A percentile compares a stretch with the other conserved stretches of the same genome.
These are phyloP conservation scores for Mirounga angustirostris DNA, from an alignment of 2,113 vertebrate genomes.

Conservation along the genomic window DNA sequence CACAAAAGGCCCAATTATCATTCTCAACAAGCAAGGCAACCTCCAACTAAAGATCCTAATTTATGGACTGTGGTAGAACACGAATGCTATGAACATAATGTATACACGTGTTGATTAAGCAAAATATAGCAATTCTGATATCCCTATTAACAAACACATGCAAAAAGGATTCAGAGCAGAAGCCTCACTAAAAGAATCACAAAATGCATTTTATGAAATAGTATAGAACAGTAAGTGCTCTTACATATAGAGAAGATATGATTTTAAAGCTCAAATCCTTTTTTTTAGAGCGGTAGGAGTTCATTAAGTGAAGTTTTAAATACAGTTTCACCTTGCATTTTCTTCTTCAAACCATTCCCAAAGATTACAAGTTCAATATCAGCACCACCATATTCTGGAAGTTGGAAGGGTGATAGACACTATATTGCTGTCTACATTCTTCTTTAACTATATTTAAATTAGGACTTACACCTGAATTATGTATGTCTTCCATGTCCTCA, in stretches of 20 bases:
- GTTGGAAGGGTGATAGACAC: neutral
- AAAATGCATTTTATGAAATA: slow-evolving; percentile 44
- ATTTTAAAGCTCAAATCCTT: neutral
- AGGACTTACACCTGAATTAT: neutral
- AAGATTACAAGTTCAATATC: neutral
- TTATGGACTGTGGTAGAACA: neutral
- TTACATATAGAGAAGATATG: neutral
- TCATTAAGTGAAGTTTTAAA: neutral
- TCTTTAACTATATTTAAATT: neutral
- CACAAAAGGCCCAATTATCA: neutral
- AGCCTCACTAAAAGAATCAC: neutral
- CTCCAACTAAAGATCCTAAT: neutral
- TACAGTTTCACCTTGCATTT: slow-evolving; percentile 4
- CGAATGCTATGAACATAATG: neutral
- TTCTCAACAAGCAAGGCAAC: neutral
- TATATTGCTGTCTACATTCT: neutral
- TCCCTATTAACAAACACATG: neutral
- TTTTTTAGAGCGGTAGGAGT: too few species aligned
- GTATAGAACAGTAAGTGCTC: neutral
- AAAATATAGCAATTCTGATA: neutral
- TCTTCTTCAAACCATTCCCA: neutral
- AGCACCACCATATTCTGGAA: neutral
- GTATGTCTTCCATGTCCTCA: neutral
- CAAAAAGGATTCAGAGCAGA: neutral
- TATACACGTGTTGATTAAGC: neutral